phyloP scores from a whole-genome alignment of 2,113 vertebrate genomes.

The Arenaria interpres region DNA sequence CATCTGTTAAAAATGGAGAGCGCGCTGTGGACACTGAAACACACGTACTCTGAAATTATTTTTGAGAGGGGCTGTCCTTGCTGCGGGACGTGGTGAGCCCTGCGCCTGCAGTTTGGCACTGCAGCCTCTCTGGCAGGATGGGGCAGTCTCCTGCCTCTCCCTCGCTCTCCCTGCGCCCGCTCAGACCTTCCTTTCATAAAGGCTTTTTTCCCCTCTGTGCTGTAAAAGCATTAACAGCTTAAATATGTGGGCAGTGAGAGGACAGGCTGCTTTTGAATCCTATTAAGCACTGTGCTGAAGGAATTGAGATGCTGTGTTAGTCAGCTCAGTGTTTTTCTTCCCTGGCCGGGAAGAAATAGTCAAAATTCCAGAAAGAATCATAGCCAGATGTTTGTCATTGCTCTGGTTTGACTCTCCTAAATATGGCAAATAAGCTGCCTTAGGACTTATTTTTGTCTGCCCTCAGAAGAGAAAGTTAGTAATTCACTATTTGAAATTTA shows the following conservation, averaged over 20 bases:
- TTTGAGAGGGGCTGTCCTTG: not conserved
- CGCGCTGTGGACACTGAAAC: rapidly evolving
- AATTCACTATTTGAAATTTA: slow-evolving; percentile 56
- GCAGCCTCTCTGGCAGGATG: rapidly evolving
- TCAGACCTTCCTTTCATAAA: not conserved
- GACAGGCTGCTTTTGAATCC: slow-evolving; percentile 38
- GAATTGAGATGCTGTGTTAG: not conserved
- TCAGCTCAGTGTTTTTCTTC: slow-evolving; percentile 54
- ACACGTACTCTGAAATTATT: not conserved
- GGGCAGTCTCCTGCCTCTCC: not conserved
- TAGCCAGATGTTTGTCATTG: slow-evolving; percentile 75
- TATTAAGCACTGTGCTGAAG: not conserved
- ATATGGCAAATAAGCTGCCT: slow-evolving; percentile 70
- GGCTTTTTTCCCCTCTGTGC: not conserved
- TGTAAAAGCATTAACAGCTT: slow-evolving; percentile 51
- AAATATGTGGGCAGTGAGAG: slow-evolving; percentile 28
- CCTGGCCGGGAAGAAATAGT: slow-evolving; percentile 63
- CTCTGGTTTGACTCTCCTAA: slow-evolving; percentile 61
- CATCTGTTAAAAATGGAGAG: not conserved
- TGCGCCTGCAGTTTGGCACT: rapidly evolving
- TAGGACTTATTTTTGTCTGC: slow-evolving; percentile 63
- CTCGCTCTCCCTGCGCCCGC: not conserved
- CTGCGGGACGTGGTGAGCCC: rapidly evolving
- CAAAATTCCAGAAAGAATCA: slow-evolving; percentile 73
- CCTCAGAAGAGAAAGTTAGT: slow-evolving; percentile 71